Evolutionary conservation across 2,113 vertebrate genomes (phyloP), one percentile per base, ranked within the genome.

Genomic region (Polypterus bichir): DNA sequence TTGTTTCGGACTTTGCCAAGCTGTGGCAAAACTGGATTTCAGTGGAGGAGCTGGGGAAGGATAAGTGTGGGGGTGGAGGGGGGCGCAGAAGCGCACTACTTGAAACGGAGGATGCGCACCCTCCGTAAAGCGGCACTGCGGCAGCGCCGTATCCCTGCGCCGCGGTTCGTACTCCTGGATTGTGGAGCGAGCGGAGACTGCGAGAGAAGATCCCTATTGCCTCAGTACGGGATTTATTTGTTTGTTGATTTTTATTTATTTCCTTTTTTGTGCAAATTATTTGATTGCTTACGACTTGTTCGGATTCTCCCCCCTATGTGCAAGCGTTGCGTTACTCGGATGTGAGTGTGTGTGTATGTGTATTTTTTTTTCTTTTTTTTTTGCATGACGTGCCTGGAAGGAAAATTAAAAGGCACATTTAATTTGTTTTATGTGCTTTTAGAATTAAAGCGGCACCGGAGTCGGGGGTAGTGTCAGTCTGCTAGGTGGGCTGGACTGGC

Each of bases 81-180:
- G 27, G 27, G 27, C 27, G 27, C 27, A 27, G 27, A 27, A 27
- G 59, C 70, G 84, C 80, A 87, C 84, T 87, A 82, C 72, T 83
- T 83, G 76, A 68, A 70, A 27, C 73, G 62, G 81, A 76, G 82
- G 83, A 85, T 82, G 80, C 80, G 73, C 27, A 79, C 71, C 73
- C 77, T 79, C 76, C 79, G 83, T 78, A 81, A 85, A 85, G 83
- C 83, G 83, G 84, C 83, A 87, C 82, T 87, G 84, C 84, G 84
- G 84, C 83, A 85, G 67, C 71, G 70, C 67, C 69, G 76, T 87
- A 87, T 87, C 81, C 80, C 76, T 87, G 80, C 84, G 84, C 84
- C 71, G 27, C 71, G 77, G 76, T 79, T 70, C 76, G 73, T 78
- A 79, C 79, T 76, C 76, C 74, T 78, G 80, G 79, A 84, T 85